Evolutionary conservation across 2,797 vertebrate genomes (phyloP), one percentile per base, ranked within the genome.

Genomic region (Tinamus major): DNA sequence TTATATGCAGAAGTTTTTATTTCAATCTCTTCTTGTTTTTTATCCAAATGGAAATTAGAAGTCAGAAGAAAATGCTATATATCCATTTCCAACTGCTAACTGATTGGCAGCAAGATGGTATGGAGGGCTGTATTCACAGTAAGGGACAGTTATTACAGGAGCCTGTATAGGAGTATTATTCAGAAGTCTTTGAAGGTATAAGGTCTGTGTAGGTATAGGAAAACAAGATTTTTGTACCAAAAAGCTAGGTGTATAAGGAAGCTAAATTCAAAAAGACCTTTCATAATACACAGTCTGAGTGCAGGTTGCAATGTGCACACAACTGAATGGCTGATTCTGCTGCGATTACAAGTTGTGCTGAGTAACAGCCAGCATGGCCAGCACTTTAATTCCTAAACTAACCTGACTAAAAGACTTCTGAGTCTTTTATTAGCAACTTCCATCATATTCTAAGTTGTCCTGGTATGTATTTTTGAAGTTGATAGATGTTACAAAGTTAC

Each of bases 321-420:
- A 69, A 84, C 53, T 77, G 86, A 94, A 63, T 72, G 49, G 27
- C 10, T 84, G 39, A 81, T 75, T 56, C 46, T 87, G 8, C 33
- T 95, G 21, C 79, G 63, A 48, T 93, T 69, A 46, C 41, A 93
- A 91, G 58, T 27, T 15, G 35, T 79, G 10, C 39, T 93, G 61
- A 95, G 74, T 63, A 29, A 59, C 19, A 65, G 20, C 19, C 68
- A 93, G 24, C 10, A 62, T 14, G 33, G 29, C 67, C 84, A 42
- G 19, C 18, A 24, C 4, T 63, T 89, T 76, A 84, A 96, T 96
- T 96, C 55, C 79, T 91, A 69, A 93, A 79, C 63, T 96, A 90
- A 88, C 39, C 27, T 63, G 63, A 89, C 64, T 48, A 48, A 23
- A 48, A 48, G 48, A 48, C 48, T 49, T 49, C 48, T 13, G 13